Percentiles rank a stretch among this genome's conserved stretches.
These are phyloP conservation scores for Aplodontia rufa DNA, from an alignment of 2,113 vertebrate genomes.

Conservation along the genomic window DNA sequence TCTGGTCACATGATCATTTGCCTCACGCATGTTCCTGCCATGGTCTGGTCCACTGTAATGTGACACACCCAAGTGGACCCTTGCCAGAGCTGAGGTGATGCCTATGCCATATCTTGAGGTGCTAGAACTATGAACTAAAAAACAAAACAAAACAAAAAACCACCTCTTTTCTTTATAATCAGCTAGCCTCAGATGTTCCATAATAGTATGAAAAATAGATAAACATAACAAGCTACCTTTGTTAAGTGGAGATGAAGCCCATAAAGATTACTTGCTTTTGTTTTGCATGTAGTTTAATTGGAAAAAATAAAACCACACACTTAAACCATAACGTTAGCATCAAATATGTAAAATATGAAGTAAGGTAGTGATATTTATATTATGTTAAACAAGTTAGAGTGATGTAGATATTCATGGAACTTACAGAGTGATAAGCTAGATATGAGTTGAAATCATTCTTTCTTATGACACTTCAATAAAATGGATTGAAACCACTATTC, in stretches of 20 bases:
- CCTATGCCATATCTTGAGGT: not conserved
- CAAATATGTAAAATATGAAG: not conserved
- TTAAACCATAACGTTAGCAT: not conserved
- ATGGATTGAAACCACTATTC: not conserved
- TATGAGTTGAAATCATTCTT: not conserved
- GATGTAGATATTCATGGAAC: not conserved
- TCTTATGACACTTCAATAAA: not conserved
- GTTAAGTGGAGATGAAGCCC: not conserved
- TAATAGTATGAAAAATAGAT: not conserved
- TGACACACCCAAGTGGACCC: not conserved
- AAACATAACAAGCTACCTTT: not conserved
- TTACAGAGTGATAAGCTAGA: not conserved
- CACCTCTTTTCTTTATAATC: not conserved
- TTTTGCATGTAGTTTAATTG: not conserved
- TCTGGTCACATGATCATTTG: not conserved
- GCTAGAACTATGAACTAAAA: not conserved
- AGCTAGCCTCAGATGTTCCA: not conserved
- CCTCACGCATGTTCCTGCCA: not conserved
- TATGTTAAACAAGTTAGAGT: not conserved
- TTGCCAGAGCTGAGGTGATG: not conserved
- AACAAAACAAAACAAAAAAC: too few relatives aligned
- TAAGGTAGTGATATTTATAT: not conserved
- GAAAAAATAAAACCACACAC: not conserved
- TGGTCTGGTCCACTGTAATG: not conserved
- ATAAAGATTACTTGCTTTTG: not conserved